Percentiles rank a stretch among this genome's conserved stretches.
These are phyloP conservation scores for Calidris pugnax DNA, from an alignment of 2,113 vertebrate species.

Conservation along the genomic window DNA sequence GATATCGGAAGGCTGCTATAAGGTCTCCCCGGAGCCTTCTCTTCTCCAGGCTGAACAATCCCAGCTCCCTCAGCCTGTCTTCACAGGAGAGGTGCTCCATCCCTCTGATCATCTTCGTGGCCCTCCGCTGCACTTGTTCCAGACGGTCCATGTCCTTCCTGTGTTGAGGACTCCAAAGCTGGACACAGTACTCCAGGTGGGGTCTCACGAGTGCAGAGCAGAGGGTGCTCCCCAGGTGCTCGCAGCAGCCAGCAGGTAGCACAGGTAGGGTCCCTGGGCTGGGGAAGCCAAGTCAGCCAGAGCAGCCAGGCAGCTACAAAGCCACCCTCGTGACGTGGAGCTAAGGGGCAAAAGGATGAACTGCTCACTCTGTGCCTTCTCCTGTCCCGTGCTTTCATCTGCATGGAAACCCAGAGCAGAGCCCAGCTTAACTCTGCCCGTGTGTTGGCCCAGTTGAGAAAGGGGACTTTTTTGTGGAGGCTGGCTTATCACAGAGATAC, in stretches of 20 bases:
- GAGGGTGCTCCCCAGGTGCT: background rate
- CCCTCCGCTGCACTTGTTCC: no score
- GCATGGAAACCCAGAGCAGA: background rate
- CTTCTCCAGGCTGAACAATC: no score
- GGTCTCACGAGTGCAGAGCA: no score
- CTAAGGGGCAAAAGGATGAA: background rate
- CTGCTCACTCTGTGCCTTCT: background rate
- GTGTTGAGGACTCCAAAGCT: no score
- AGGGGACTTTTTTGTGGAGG: background rate
- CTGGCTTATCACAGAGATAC: background rate
- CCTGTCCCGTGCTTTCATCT: background rate
- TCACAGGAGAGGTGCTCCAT: no score
- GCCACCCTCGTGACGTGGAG: fast-evolving
- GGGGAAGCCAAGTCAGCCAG: background rate
- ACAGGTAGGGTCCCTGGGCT: background rate
- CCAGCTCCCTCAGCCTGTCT: no score
- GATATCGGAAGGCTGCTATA: no score
- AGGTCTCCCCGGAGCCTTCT: no score
- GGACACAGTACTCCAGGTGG: no score
- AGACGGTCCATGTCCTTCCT: no score
- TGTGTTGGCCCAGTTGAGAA: background rate
- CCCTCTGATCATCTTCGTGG: no score
- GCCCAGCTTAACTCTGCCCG: background rate
- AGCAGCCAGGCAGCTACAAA: background rate
- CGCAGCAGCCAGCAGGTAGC: fast-evolving